phyloP scores from a whole-genome alignment of 2,888 invertebrate genomes.

The Tetragonula carbonaria region DNA sequence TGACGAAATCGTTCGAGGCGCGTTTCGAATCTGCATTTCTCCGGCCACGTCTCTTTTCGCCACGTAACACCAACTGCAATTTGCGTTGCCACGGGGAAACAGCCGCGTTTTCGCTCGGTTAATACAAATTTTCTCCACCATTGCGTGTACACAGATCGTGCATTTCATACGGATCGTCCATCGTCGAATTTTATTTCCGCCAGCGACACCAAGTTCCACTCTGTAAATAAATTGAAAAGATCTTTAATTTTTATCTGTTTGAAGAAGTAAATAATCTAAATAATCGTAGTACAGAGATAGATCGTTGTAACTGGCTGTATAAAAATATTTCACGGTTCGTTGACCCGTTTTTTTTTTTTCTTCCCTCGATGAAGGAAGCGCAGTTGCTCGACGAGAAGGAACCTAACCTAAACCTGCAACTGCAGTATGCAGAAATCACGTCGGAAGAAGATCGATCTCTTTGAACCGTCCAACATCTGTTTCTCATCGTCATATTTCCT shows the following conservation, averaged over 20 bases:
- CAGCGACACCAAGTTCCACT: too few species aligned
- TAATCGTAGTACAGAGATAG: too few species aligned
- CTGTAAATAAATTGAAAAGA: too few species aligned
- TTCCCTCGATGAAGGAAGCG: background rate
- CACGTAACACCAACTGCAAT: constrained; percentile 47
- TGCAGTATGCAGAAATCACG: background rate
- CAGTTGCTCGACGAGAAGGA: background rate
- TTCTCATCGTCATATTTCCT: background rate
- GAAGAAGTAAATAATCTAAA: too few species aligned
- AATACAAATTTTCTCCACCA: too few species aligned
- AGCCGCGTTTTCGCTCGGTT: background rate
- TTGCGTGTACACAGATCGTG: too few species aligned
- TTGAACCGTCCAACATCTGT: constrained; percentile 4
- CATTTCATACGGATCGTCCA: too few species aligned
- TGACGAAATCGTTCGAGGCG: constrained; percentile 63
- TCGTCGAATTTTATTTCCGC: too few species aligned
- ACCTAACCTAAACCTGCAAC: background rate
- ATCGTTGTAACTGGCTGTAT: background rate
- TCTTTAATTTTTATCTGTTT: too few species aligned
- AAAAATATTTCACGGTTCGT: background rate
- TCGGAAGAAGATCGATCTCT: constrained; percentile 9
- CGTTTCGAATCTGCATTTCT: constrained; percentile 63
- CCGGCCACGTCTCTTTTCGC: constrained; percentile 23
- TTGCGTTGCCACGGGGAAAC: constrained; percentile 16
- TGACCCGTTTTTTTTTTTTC: background rate